These are phyloP conservation scores for Uloborus diversus DNA, from an alignment of 1,140 invertebrate species.

Conservation along the genomic window DNA sequence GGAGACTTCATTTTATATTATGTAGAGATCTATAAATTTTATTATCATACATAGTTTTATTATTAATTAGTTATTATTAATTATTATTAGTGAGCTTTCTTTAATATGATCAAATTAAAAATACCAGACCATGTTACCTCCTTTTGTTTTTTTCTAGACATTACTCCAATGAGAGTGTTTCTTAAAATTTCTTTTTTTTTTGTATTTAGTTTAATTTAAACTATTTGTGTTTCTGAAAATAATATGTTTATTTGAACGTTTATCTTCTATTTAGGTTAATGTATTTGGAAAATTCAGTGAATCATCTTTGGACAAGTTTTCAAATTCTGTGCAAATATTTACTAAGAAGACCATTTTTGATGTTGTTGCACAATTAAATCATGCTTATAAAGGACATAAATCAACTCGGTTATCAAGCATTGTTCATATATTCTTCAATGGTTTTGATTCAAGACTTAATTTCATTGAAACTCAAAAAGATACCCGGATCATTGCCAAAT, in stretches of 20 bases:
- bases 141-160: no score
- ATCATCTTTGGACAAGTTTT: neutral
- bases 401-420: neutral
- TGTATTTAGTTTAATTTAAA: neutral
- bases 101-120: no score
- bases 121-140: no score
- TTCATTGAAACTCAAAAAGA: constrained; percentile 33
- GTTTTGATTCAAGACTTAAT: constrained; percentile 13
- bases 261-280: neutral
- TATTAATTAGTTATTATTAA: no score
- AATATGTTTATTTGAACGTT: neutral
- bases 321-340: constrained; percentile 12
- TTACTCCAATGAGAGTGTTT: no score
- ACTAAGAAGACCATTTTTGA: constrained; percentile 3
- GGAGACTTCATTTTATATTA: no score
- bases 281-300: constrained; percentile 1
- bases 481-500: constrained; percentile 6
- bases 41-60: no score
- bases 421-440: constrained; percentile 6
- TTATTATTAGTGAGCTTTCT: no score
- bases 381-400: neutral
- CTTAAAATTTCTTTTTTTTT: no score
- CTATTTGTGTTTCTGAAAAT: neutral
- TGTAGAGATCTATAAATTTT: no score
- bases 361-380: constrained; percentile 10